Base-by-base conservation (phyloP, 2,888 invertebrate genomes). In the Xylophagus ater region DNA sequence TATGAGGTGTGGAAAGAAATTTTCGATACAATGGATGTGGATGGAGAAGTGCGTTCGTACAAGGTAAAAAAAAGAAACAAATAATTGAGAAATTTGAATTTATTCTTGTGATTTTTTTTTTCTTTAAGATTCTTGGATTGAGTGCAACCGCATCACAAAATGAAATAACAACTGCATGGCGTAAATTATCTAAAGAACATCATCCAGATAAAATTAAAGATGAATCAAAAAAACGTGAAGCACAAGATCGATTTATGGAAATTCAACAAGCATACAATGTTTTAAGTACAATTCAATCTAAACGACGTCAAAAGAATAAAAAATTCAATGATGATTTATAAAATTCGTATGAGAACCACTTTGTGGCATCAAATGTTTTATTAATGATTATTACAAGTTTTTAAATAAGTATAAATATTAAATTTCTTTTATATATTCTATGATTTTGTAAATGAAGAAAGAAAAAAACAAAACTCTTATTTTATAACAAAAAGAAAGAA, bases 171-270 rank as follows among this genome's bases (percentile, higher is more conserved):
- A 62, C 80, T 0, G 76, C 72, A 10, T 94, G 90, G 79, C 70
- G 89, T 20, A 72, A 74, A 19, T 66, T 94, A 1, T 88, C 89
- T 1, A 75, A 83, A 21, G 82, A 87, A 56, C 78, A 81, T 66
- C 94, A 96, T 63, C 94, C 94, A 0, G 94, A 96, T 57, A 89
- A 88, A 60, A 81, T 83, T 4, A 85, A 85, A 56, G 83, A 87
- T 45, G 72, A 71, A 3, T 64, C 70, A 2, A 72, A 74, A 41
- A 75, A 84, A 28, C 65, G 69, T 3, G 71, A 65, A 2, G 90
- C 89, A 0, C 86, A 92, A 56, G 82, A 86, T 48, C 78, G 73
- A 37, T 94, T 94, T 60, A 86, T 93, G 72, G 88, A 92, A 54
- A 86, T 93, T 45, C 90, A 92, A 54, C 82, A 87, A 56, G 90